These are phyloP conservation scores for Heliothis virescens DNA, from an alignment of 1,140 invertebrate genomes.

Conservation along the genomic window DNA sequence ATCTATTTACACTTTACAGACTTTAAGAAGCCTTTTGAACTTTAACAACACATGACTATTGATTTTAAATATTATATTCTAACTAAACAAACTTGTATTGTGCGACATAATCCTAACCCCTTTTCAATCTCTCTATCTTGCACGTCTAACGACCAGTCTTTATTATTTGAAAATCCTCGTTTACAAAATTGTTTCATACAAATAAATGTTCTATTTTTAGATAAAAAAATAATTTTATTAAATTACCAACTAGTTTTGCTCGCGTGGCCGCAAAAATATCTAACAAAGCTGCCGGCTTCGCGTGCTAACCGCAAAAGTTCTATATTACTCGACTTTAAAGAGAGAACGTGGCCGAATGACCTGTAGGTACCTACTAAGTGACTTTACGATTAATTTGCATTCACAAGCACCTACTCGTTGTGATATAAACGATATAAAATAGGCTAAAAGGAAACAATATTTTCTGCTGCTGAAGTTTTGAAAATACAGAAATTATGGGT, in stretches of 20 bases:
- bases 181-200: background rate
- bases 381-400: constrained; percentile 5
- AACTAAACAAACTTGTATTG: too few species aligned
- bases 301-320: constrained; percentile 34
- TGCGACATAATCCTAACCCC: too few species aligned
- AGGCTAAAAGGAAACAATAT: too few species aligned
- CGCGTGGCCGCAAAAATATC: constrained; percentile 30
- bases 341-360: background rate
- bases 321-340: constrained; percentile 35
- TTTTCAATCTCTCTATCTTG: too few species aligned
- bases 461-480: too few species aligned
- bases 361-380: background rate
- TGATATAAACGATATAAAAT: background rate
- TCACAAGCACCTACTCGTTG: background rate
- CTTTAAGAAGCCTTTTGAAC: too few species aligned
- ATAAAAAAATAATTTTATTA: constrained; percentile 10
- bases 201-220: background rate
- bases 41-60: too few species aligned
- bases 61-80: too few species aligned
- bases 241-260: constrained; percentile 20
- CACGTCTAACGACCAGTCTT: too few species aligned
- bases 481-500: too few species aligned
- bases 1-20: too few species aligned
- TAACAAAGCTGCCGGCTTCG: constrained; percentile 17
- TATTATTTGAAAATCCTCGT: too few species aligned